Percentiles rank a stretch among this genome's conserved stretches.
Evolutionary conservation across 2,113 vertebrate species (phyloP).

Genomic region (Sclerurus mexicanus): DNA sequence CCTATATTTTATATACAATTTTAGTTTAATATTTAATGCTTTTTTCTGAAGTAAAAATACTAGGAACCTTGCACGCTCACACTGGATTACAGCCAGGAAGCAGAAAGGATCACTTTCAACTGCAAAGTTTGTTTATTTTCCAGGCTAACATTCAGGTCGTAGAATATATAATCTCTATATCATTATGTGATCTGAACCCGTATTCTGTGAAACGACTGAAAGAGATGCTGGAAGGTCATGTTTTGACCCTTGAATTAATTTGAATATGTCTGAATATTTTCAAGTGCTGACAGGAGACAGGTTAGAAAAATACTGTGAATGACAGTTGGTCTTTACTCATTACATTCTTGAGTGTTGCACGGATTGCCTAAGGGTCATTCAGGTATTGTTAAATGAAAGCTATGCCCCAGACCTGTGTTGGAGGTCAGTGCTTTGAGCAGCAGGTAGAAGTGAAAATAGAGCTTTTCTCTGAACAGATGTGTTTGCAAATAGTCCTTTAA

Average conservation of each 20-base stretch:
- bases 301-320: background rate
- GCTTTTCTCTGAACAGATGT: background rate
- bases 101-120: background rate
- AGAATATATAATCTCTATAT: background rate
- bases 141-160: background rate
- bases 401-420: background rate
- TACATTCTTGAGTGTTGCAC: background rate
- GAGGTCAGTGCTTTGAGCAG: background rate
- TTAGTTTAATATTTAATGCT: background rate
- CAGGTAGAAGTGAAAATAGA: background rate
- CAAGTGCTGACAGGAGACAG: background rate
- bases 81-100: background rate
- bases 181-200: background rate
- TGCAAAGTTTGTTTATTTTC: background rate
- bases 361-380: background rate
- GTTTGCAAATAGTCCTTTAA: background rate
- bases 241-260: background rate
- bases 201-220: background rate
- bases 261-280: background rate
- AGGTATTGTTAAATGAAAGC: background rate
- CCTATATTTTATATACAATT: background rate
- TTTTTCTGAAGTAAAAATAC: background rate
- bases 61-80: background rate
- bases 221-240: background rate
- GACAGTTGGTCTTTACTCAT: background rate